A percentile compares a stretch with the other conserved stretches of the same genome.
Evolutionary conservation across 2,888 invertebrate species (phyloP).

Genomic region (Incurvaria masculella): DNA sequence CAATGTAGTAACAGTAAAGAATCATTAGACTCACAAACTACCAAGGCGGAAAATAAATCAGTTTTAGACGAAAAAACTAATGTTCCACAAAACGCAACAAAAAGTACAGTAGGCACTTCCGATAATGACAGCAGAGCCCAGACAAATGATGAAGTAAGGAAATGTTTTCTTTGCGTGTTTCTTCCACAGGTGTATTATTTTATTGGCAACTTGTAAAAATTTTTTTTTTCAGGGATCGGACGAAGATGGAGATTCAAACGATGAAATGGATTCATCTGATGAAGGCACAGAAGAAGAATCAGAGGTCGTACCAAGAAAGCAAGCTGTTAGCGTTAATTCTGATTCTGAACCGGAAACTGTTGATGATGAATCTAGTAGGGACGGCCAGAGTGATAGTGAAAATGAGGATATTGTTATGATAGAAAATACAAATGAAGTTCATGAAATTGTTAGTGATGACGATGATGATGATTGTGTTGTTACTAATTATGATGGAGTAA

Average conservation of each 20-base stretch:
- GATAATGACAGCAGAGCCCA: not conserved
- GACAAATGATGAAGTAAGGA: not conserved
- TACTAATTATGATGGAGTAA: slow-evolving; percentile 41
- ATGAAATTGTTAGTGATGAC: slow-evolving; percentile 23
- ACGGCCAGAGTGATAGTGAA: not conserved
- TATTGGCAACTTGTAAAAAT: not conserved
- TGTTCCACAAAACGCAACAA: not conserved
- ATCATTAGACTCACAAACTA: not conserved
- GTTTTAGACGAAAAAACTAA: too few relatives aligned
- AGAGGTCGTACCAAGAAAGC: slow-evolving; percentile 8
- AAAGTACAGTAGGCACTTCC: not conserved
- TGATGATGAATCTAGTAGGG: slow-evolving; percentile 12
- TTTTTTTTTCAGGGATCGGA: slow-evolving; percentile 10
- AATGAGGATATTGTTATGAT: slow-evolving; percentile 9
- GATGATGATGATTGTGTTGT: slow-evolving; percentile 29
- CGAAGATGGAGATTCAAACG: slow-evolving; percentile 11
- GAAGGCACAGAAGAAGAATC: slow-evolving; percentile 11
- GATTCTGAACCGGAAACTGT: slow-evolving; percentile 20
- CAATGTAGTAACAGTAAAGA: not conserved
- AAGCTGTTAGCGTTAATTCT: slow-evolving; percentile 21
- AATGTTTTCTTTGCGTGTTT: too few relatives aligned
- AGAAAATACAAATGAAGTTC: slow-evolving; percentile 19
- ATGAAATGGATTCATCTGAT: slow-evolving; percentile 13
- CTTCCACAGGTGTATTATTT: not conserved
- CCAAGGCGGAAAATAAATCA: not conserved